phyloP scores from a whole-genome alignment of 1,140 invertebrate species.

The Antheraea pernyi region DNA sequence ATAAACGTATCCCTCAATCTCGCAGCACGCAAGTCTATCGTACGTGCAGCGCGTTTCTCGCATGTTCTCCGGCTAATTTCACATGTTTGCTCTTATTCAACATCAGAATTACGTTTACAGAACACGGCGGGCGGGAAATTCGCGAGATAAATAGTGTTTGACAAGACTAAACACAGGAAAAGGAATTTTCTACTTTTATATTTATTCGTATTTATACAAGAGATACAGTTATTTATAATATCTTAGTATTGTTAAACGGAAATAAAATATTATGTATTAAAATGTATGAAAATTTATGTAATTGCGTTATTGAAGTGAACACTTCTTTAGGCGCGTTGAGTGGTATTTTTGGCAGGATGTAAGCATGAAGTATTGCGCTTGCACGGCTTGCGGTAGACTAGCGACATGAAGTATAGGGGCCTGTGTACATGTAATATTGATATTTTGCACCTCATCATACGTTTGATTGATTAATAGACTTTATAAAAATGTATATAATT shows the following conservation, averaged over 20 bases:
- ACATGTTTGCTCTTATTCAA: conserved; percentile 37
- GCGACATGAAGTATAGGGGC: too few species aligned
- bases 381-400: too few species aligned
- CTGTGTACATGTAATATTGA: too few species aligned
- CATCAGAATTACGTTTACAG: conserved; percentile 31
- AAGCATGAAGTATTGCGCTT: too few species aligned
- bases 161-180: conserved; percentile 11
- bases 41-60: conserved; percentile 30
- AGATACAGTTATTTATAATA: not conserved
- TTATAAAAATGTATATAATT: too few species aligned
- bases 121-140: conserved; percentile 30
- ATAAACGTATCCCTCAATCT: not conserved
- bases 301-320: too few species aligned
- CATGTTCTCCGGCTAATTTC: conserved; percentile 45
- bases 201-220: conserved; percentile 7
- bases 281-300: too few species aligned
- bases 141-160: conserved; percentile 29
- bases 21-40: conserved; percentile 20
- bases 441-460: too few species aligned
- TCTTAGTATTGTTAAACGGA: not conserved
- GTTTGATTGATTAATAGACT: too few species aligned
- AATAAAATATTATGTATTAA: too few species aligned
- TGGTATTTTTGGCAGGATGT: too few species aligned
- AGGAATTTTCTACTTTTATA: conserved; percentile 1
- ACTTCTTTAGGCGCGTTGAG: too few species aligned